Base-by-base conservation (phyloP, 2,888 invertebrate species). In the Stictocephala bisonia region DNA sequence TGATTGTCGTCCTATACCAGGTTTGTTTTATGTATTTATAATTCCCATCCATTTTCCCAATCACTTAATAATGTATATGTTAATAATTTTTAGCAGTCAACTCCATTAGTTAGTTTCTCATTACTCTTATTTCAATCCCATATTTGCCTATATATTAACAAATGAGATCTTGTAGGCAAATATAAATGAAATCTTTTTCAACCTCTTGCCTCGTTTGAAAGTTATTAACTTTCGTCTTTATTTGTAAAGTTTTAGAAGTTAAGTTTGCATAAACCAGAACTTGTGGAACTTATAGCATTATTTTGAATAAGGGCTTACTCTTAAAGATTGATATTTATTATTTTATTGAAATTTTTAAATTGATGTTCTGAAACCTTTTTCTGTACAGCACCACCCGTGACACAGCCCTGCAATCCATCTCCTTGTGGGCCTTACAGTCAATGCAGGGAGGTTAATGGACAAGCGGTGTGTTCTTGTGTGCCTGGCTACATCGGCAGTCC, bases 381-480 rank as follows among this genome's bases (percentile, higher is more conserved):
- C 7, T 53, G 74, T 80, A 77, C 76, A 76, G 77, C 79, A 50
- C 77, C 79, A 76, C 79, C 85, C 79, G 80, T 82, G 73, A 82
- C 86, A 72, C 88, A 90, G 79, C 90, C 90, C 1, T 93, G 92
- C 80, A 88, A 78, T 41, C 82, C 82, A 29, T 81, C 81, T 22
- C 82, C 83, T 15, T 84, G 84, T 76, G 84, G 84, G 13, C 80
- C 81, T n/a, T 72, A 77, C 81, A 91, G 92, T 81, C 91, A 91
- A 82, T 94, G 93, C 82, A 87, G 90, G 76, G 88, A 89, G 80
- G 86, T 90, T 73, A 92, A 91, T 83, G 89, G 87, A 66, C 92
- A 92, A 84, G 90, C 90, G 31, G 91, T 88, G 24, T 93, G 90
- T 83, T 91, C 90, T 64, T 93, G 91, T 82, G 85, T 92, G 71